Conservation (phyloP, 2,888 invertebrate species). For the Morpho helenor region DNA sequence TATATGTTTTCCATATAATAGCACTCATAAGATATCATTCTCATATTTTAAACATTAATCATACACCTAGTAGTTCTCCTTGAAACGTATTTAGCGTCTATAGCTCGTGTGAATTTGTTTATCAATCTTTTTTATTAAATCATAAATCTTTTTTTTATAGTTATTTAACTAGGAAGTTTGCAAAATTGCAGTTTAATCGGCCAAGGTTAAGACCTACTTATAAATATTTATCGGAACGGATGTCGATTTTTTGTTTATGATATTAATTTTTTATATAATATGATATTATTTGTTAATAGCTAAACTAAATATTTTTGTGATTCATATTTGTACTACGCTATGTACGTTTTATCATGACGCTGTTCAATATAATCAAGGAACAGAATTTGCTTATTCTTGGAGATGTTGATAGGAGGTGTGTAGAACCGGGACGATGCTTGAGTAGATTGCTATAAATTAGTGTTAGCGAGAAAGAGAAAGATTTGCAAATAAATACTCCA, state of each 20-base stretch:
- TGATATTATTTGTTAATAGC: background rate
- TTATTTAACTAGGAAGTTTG: conserved; percentile 11
- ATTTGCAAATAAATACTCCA: too few species aligned
- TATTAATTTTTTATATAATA: conserved; percentile 4
- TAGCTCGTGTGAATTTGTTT: conserved; percentile 20
- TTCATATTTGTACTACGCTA: background rate
- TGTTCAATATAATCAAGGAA: too few species aligned
- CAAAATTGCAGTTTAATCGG: conserved; percentile 10
- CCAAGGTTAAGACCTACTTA: conserved; percentile 9
- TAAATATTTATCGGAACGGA: conserved; percentile 8
- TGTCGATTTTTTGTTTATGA: conserved; percentile 1
- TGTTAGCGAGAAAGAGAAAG: too few species aligned
- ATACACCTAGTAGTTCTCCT: conserved; percentile 15
- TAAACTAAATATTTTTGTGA: background rate
- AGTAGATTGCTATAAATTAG: too few species aligned
- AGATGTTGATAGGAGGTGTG: too few species aligned
- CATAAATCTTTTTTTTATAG: conserved; percentile 8
- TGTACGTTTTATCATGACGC: background rate
- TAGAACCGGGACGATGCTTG: too few species aligned
- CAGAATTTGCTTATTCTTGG: too few species aligned
- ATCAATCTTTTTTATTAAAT: conserved; percentile 14
- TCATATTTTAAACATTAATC: conserved; percentile 19
- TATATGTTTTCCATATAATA: too few species aligned
- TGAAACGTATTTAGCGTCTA: conserved; percentile 17
- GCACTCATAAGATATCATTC: conserved; percentile 1